phyloP scores from a whole-genome alignment of 2,888 invertebrate genomes.

The Drosophila pullipes region DNA sequence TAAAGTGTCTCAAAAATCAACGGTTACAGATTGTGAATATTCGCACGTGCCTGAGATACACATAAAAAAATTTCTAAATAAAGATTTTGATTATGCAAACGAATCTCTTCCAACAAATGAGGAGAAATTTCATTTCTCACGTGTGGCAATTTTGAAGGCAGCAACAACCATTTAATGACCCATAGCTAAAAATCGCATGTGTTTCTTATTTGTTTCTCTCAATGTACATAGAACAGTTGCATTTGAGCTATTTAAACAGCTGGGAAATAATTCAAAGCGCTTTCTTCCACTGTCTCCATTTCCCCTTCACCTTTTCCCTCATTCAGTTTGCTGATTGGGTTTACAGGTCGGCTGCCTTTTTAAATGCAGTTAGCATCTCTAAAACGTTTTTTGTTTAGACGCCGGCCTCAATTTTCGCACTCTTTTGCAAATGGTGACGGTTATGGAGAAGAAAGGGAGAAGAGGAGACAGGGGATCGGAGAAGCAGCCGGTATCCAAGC shows the following conservation, averaged over 20 bases:
- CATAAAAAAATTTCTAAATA: neutral
- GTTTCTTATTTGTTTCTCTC: neutral
- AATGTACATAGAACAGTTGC: slow-evolving; percentile 1
- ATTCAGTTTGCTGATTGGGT: neutral
- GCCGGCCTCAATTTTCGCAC: slow-evolving; percentile 52
- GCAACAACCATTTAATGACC: neutral
- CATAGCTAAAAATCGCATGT: neutral
- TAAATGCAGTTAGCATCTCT: slow-evolving; percentile 3
- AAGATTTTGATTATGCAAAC: slow-evolving; percentile 54
- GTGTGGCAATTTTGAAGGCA: slow-evolving; percentile 3
- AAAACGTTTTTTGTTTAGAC: slow-evolving; percentile 37
- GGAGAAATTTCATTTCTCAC: slow-evolving; percentile 12
- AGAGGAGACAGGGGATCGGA: neutral
- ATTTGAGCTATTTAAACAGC: neutral
- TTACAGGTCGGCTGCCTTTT: neutral
- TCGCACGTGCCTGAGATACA: slow-evolving; percentile 29
- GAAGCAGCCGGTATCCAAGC: slow-evolving; percentile 3
- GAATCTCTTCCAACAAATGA: slow-evolving; percentile 11
- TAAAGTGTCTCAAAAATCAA: slow-evolving; percentile 15
- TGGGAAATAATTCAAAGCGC: neutral
- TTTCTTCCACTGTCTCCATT: neutral
- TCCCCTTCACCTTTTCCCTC: neutral
- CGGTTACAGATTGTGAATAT: neutral
- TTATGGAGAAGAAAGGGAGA: neutral
- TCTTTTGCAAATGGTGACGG: slow-evolving; percentile 26